Evolutionary conservation across 92 coral and sea anemone species (phyloP).

Genomic region (Palythoa caribaeorum): DNA sequence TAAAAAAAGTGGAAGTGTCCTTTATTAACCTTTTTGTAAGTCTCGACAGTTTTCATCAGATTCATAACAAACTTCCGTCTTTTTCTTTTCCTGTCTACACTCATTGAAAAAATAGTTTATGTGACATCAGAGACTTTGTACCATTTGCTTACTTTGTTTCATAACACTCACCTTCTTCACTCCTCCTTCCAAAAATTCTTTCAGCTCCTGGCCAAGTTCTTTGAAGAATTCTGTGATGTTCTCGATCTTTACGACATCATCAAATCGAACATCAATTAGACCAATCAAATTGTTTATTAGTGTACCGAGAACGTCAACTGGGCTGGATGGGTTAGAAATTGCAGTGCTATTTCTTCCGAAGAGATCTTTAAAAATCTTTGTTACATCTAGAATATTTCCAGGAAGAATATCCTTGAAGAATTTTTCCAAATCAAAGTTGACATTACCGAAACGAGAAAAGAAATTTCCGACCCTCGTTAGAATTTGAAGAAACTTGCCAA

Average conservation of each 20-base stretch:
- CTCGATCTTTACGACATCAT: constrained; percentile 77
- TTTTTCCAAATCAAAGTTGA: constrained; percentile 73
- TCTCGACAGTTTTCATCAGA: not conserved
- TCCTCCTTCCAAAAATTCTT: constrained; percentile 69
- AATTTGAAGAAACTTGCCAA: constrained; percentile 63
- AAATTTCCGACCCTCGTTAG: constrained; percentile 76
- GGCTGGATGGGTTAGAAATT: constrained; percentile 47
- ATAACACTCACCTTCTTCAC: constrained; percentile 48
- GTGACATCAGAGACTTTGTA: too few species aligned
- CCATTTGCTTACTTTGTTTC: too few species aligned
- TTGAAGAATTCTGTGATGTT: constrained; percentile 87
- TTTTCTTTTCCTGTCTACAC: too few species aligned
- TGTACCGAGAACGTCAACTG: constrained; percentile 74
- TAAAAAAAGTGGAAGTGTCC: not conserved
- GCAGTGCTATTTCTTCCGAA: constrained; percentile 42
- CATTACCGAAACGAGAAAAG: constrained; percentile 67
- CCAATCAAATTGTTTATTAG: constrained; percentile 64
- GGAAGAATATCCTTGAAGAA: constrained; percentile 87
- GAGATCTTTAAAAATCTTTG: constrained; percentile 56
- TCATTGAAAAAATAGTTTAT: too few species aligned
- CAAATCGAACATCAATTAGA: constrained; percentile 66
- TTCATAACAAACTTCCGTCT: too few species aligned
- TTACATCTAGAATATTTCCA: constrained; percentile 62
- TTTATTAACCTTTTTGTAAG: not conserved
- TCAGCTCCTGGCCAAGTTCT: constrained; percentile 77